Conservation (phyloP, 1,140 invertebrate genomes). For the Pogonomyrmex barbatus region DNA sequence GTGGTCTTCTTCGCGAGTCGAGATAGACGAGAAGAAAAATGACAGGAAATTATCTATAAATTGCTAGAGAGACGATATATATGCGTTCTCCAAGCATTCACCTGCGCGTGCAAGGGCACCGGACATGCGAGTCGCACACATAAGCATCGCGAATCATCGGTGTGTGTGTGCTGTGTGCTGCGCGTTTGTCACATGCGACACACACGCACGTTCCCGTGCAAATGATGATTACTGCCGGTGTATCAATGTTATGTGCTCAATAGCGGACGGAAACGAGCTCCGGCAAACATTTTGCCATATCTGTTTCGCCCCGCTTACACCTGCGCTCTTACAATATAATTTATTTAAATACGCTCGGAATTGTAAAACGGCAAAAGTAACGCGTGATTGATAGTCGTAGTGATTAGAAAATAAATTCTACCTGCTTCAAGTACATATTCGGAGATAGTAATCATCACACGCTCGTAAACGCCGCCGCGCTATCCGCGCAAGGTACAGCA, state of each 20-base stretch:
- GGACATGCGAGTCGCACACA: conserved; percentile 57
- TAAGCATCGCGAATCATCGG: not conserved
- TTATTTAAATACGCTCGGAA: not conserved
- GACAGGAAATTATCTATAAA: conserved; percentile 32
- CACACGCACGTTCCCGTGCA: conserved; percentile 14
- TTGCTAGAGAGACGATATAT: conserved; percentile 27
- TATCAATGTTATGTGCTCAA: conserved; percentile 52
- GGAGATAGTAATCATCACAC: conserved; percentile 7
- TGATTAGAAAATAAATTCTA: conserved; percentile 16
- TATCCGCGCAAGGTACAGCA: not conserved
- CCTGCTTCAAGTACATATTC: not conserved
- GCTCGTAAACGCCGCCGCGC: not conserved
- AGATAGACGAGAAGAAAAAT: not conserved
- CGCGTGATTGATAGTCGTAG: not conserved
- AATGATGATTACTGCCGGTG: conserved; percentile 58
- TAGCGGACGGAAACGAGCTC: conserved; percentile 38
- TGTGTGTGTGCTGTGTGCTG: conserved; percentile 22
- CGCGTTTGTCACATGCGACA: conserved; percentile 61
- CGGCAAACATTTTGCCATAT: not conserved
- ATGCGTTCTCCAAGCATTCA: conserved; percentile 21
- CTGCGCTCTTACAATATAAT: not conserved
- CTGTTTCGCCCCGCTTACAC: not conserved
- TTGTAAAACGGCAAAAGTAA: not conserved
- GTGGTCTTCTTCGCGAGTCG: not conserved
- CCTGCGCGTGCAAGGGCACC: conserved; percentile 69